Evolutionary conservation across 1,140 invertebrate genomes (phyloP), one percentile per base, ranked within the genome.

Genomic region (Babylonia areolata): DNA sequence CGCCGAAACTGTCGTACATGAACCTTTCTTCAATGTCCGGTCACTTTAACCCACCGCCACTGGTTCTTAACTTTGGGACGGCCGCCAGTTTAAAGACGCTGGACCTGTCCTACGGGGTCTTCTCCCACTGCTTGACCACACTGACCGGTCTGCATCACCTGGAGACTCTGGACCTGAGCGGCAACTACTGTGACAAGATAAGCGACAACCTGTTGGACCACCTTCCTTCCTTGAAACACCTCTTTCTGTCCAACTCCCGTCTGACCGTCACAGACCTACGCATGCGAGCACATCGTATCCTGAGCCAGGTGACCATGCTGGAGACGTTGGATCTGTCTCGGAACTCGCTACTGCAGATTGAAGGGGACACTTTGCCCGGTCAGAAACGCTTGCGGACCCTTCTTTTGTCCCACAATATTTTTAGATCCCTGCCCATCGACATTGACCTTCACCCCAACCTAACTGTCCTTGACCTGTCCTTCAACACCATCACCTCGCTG

Each of bases 131-230:
- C 42, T 0, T 33, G 33, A 80, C 78, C 23, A 80, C 78, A n/a
- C 12, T 80, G 6, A 2, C 54, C 0, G 78, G 78, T 5, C 46
- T 80, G 6, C 15, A 80, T 15, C 6, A 9, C 0, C n/a, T 80
- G 23, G 78, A 80, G 33, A 80, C 78, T 12, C 31, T 80, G 3
- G 78, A 80, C 11, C 31, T 80, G 5, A 80, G 46, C 42, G 78
- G 78, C 9, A 54, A 51, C 40, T 54, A 80, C 78, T 80, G 78
- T 33, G 28, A 80, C 11, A 54, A 54, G 11, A 80, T 80, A 3
- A 80, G 46, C n/a, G 78, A 80, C 40, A 39, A 51, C n/a, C 9
- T 80, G 40, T 80, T 80, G n/a, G 42, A 51, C 78, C 31, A 33
- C 31, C 12, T 54, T 2, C 78, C 42, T 33, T 54, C 42, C 15